Evolutionary conservation across 2,113 vertebrate species (phyloP), one percentile per base, ranked within the genome.

Genomic region (Haemorhous mexicanus): DNA sequence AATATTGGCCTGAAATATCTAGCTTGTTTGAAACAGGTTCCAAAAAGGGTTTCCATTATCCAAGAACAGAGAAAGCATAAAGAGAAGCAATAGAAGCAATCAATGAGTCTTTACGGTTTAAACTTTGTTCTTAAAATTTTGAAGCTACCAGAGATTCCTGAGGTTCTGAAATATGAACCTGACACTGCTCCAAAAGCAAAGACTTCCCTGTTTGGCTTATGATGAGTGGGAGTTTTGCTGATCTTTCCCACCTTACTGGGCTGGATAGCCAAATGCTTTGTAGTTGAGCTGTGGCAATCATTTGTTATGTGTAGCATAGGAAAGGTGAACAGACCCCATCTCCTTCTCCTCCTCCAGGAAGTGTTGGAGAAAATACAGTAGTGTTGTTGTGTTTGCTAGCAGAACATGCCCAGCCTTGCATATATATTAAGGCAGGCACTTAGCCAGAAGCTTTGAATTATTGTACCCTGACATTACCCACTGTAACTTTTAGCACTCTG

Each of bases 391-490:
- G 93, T 97, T 97, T 94, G 94, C 89, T 78, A 87, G 84, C 56
- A 84, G 93, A 95, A 97, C 96, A 84, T 92, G 96, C 93, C 83
- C 90, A 83, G 94, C 85, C 95, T 94, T 95, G 96, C 95, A 81
- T 91, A 81, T 95, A 78, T 94, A 90, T 94, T 94, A 93, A 90
- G 85, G 75, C 87, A 95, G 95, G 95, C 90, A 73, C 82, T 90
- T 90, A 39, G 93, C 92, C 95, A 96, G 84, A 47, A 96, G 80
- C 92, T 96, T 96, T 95, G 95, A 96, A 69, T 96, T 96, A 94
- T 95, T 92, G 93, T 94, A 93, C 96, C 95, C 96, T 96, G 95
- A 93, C 95, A 94, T 96, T 97, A 96, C 94, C 94, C 94, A 86
- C 93, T 93, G 92, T 96, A 96, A 96, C 92, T 93, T 96, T 84